These are phyloP conservation scores for Apogon hyalosoma DNA, from an alignment of 2,797 vertebrate species.

Conservation along the genomic window DNA sequence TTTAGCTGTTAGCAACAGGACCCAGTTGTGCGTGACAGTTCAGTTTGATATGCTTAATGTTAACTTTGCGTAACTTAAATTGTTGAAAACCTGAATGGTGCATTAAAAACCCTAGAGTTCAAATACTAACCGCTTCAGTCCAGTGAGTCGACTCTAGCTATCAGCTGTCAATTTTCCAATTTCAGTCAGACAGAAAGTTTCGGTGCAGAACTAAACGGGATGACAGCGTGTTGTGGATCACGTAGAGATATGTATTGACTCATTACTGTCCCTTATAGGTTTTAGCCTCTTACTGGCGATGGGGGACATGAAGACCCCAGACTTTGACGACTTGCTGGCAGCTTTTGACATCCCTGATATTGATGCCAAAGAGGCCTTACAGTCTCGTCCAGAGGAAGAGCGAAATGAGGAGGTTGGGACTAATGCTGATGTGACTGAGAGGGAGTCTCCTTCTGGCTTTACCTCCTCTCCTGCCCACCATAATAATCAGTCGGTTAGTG, in stretches of 20 bases:
- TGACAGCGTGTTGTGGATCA: background rate
- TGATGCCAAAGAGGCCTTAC: slow-evolving; percentile 95
- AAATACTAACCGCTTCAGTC: background rate
- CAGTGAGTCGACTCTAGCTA: background rate
- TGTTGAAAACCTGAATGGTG: background rate
- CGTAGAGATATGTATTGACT: background rate
- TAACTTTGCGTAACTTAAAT: background rate
- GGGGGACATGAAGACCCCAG: slow-evolving; percentile 99
- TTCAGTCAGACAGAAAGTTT: background rate
- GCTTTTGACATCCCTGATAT: slow-evolving; percentile 98
- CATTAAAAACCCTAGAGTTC: background rate
- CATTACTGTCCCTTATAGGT: slow-evolving; percentile 62
- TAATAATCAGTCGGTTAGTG: slow-evolving; percentile 90
- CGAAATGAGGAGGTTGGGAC: slow-evolving; percentile 63
- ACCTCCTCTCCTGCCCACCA: slow-evolving; percentile 55
- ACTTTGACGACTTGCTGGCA: slow-evolving; percentile 96
- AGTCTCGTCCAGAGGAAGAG: slow-evolving; percentile 88
- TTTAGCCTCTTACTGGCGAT: slow-evolving; percentile 81
- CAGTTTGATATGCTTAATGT: slow-evolving; percentile 8
- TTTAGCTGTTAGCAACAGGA: slow-evolving; percentile 54
- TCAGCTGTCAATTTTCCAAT: slow-evolving; percentile 6
- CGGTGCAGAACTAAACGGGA: background rate
- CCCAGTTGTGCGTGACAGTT: slow-evolving; percentile 61
- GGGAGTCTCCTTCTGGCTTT: slow-evolving; percentile 67
- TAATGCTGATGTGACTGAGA: slow-evolving; percentile 28